phyloP scores from a whole-genome alignment of 2,797 vertebrate species.

The Rhinichthys osculus region DNA sequence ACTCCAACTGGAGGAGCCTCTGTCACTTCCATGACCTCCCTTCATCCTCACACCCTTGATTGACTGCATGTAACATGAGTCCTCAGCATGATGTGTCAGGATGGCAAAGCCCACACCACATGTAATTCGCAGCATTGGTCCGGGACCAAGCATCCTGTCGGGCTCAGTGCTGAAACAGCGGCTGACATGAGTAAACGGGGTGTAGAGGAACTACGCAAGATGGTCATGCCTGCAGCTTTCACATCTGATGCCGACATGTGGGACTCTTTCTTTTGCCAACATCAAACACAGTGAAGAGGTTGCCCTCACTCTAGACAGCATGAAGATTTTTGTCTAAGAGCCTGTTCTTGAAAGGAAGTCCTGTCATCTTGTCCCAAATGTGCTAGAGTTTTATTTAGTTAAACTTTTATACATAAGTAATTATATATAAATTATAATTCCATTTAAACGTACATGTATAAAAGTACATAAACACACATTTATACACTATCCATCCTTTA shows the following conservation, averaged over 20 bases:
- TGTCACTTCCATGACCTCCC: conserved; percentile 39
- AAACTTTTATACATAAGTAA: neutral
- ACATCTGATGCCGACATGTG: conserved; percentile 20
- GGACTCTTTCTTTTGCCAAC: conserved; percentile 6
- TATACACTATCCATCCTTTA: neutral
- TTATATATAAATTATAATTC: neutral
- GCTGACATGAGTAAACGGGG: conserved; percentile 27
- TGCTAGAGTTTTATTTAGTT: neutral
- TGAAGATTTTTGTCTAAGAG: conserved; percentile 24
- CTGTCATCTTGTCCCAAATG: neutral
- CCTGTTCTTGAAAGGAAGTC: neutral
- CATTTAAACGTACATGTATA: neutral
- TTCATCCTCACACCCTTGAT: conserved; percentile 47
- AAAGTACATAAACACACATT: neutral
- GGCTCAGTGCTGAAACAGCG: conserved; percentile 25
- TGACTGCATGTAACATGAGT: conserved; percentile 43
- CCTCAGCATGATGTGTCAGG: conserved; percentile 18
- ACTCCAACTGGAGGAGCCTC: conserved; percentile 42
- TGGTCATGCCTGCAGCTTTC: neutral
- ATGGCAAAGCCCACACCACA: conserved; percentile 21
- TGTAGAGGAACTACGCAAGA: conserved; percentile 3
- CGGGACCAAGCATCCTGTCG: neutral
- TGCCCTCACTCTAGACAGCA: neutral
- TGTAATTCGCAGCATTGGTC: conserved; percentile 27
- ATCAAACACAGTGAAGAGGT: neutral